phyloP scores from a whole-genome alignment of 2,797 vertebrate species.

The Hydrocynus forskahlii region DNA sequence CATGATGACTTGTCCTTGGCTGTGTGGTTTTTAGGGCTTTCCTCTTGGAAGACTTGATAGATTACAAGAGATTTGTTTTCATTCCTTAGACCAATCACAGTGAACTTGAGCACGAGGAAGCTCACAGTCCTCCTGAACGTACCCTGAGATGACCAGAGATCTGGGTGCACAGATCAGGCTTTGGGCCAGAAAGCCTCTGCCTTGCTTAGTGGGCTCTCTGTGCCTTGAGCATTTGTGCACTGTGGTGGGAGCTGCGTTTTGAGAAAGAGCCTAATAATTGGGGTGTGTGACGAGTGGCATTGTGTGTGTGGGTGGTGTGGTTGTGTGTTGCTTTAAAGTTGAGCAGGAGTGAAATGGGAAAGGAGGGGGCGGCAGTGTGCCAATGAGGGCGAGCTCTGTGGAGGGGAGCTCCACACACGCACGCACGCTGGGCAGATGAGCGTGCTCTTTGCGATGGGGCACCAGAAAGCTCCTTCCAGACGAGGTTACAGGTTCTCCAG shows the following conservation, averaged over 20 bases:
- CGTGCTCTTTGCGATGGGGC: conserved; percentile 64
- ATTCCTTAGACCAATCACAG: conserved; percentile 32
- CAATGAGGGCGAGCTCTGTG: conserved; percentile 58
- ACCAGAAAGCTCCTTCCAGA: conserved; percentile 34
- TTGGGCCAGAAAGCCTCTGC: neutral
- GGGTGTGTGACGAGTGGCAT: neutral
- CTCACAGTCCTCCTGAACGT: neutral
- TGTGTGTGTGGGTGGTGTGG: conserved; percentile 3
- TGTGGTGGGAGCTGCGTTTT: neutral
- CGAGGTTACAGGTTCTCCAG: neutral
- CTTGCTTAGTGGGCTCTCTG: neutral
- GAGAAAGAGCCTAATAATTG: neutral
- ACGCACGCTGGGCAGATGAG: conserved; percentile 60
- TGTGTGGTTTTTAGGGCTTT: conserved; percentile 16
- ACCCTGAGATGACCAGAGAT: too few relatives aligned
- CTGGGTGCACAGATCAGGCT: neutral
- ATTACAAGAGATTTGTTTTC: conserved; percentile 23
- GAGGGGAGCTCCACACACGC: conserved; percentile 58
- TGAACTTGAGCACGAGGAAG: conserved; percentile 4
- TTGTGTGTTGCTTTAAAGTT: conserved; percentile 78
- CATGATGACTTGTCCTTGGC: conserved; percentile 24
- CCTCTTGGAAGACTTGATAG: conserved; percentile 7
- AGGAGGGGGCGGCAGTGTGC: conserved; percentile 74
- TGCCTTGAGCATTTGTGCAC: neutral
- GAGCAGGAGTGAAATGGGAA: conserved; percentile 68